Evolutionary conservation across 64 coral and sea anemone species (phyloP).

Genomic region (Anthopleura sola): DNA sequence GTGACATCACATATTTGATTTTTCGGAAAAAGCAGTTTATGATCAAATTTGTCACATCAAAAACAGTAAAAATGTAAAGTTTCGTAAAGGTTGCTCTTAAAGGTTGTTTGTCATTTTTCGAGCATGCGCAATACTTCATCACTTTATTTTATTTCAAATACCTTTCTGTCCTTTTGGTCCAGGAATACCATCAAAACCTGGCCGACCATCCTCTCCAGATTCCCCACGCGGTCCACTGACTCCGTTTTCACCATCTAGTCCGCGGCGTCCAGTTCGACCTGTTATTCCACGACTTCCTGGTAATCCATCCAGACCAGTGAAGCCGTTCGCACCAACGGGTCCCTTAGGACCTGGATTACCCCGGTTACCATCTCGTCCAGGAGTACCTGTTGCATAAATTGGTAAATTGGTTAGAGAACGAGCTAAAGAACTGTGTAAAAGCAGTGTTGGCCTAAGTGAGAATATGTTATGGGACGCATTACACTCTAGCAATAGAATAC

Average conservation of each 20-base stretch:
- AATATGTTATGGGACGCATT: no score
- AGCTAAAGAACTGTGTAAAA: no score
- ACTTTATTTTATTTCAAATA: background rate
- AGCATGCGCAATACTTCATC: background rate
- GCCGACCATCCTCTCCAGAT: background rate
- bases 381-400: background rate
- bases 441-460: no score
- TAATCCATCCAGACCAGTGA: background rate
- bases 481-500: no score
- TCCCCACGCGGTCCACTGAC: constrained; percentile 37
- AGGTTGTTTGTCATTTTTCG: background rate
- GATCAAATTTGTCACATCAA: no score
- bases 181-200: constrained; percentile 21
- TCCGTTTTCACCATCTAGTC: constrained; percentile 51
- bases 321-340: background rate
- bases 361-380: constrained; percentile 4
- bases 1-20: no score
- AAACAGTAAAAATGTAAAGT: no score
- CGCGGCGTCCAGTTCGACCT: constrained; percentile 45
- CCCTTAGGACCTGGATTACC: constrained; percentile 19
- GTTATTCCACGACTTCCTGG: constrained; percentile 20
- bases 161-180: constrained; percentile 18
- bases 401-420: background rate
- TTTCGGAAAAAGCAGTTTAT: no score
- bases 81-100: no score